Evolutionary conservation across 2,888 invertebrate genomes (phyloP).

Genomic region (Myopa testacea): DNA sequence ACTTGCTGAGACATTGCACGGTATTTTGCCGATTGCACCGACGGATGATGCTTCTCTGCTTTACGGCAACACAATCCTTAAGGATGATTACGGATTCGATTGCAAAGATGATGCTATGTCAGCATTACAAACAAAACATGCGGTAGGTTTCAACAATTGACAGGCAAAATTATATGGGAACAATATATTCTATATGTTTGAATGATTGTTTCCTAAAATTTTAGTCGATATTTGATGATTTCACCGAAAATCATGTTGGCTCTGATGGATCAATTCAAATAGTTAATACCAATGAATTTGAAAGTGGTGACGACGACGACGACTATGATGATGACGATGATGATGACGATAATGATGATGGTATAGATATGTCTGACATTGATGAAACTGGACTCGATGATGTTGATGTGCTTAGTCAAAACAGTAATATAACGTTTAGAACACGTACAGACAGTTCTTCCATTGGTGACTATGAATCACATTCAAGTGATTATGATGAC

Average conservation of each 20-base stretch:
- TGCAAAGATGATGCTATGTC: slow-evolving; percentile 51
- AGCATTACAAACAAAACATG: slow-evolving; percentile 54
- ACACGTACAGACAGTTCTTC: slow-evolving; percentile 66
- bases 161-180: slow-evolving; percentile 7
- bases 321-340: slow-evolving; percentile 46
- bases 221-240: slow-evolving; percentile 61
- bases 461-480: slow-evolving; percentile 67
- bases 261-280: slow-evolving; percentile 56
- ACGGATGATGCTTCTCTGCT: slow-evolving; percentile 53
- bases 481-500: slow-evolving; percentile 66
- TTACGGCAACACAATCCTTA: slow-evolving; percentile 49
- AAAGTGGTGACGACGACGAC: slow-evolving; percentile 43
- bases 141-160: slow-evolving; percentile 53
- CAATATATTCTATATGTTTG: slow-evolving; percentile 12
- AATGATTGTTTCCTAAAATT: slow-evolving; percentile 33
- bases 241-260: slow-evolving; percentile 53
- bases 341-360: slow-evolving; percentile 46
- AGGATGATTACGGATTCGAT: slow-evolving; percentile 51
- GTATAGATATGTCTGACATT: slow-evolving; percentile 43
- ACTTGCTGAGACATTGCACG: slow-evolving; percentile 65
- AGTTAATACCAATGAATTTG: slow-evolving; percentile 55
- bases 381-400: slow-evolving; percentile 44
- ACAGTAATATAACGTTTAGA: slow-evolving; percentile 62
- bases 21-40: slow-evolving; percentile 63
- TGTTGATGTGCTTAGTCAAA: slow-evolving; percentile 56